Base-by-base conservation (phyloP, 2,797 vertebrate species). In the Nyctibius grandis region DNA sequence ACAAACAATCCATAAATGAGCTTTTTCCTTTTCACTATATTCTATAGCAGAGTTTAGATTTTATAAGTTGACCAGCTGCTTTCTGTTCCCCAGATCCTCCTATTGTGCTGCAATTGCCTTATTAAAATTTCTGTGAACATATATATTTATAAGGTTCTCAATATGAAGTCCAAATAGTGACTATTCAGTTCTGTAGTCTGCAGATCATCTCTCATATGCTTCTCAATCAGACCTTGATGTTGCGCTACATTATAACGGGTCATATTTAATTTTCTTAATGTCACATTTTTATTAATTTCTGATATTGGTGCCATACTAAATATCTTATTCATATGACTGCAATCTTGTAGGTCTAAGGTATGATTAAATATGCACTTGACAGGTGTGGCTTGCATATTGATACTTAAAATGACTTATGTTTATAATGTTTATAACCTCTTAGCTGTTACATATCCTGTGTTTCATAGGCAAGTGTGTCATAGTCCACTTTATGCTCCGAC, bases 231-330 rank as follows among this genome's bases (percentile, higher is more conserved):
- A 93, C 97, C 95, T 95, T 97, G 94, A 91, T 86, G 38, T 92
- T 93, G 59, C 78, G 88, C 40, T 87, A 23, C 95, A 93, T 93
- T 78, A 80, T 83, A 96, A 60, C 15, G 38, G 76, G 64, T 93
- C 95, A 67, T 92, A 79, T 89, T 95, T 97, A 25, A 92, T 97
- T 97, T 97, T 97, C 76, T 94, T 91, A 92, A 93, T 96, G 93
- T 91, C 94, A 97, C 70, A 88, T 91, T 97, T 97, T 95, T 96
- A 96, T 95, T 97, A 93, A 96, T 94, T 96, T 97, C 67, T 95
- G 77, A 72, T 91, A 89, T 82, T 84, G 89, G 45, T 50, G 56
- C 65, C 67, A 25, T 93, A 67, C 65, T 91, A 93, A 95, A 93
- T 93, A 93, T 95, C 88, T 95, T 97, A 94, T 88, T 95, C 42